These are phyloP conservation scores for Elgaria multicarinata DNA, from an alignment of 2,113 vertebrate species.

Conservation along the genomic window DNA sequence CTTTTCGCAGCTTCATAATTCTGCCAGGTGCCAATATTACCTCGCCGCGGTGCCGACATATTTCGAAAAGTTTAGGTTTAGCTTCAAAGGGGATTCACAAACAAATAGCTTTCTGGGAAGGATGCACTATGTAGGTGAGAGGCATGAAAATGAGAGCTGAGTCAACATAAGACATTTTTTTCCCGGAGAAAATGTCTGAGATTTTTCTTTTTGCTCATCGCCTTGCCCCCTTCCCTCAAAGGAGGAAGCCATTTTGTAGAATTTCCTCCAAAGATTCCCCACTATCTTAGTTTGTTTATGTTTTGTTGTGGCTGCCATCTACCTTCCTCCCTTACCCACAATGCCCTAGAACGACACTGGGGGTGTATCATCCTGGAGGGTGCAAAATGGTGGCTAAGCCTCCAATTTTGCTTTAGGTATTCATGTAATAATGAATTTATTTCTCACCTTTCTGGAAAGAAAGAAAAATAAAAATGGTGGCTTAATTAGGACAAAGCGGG, in stretches of 20 bases:
- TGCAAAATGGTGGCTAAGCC: too few species aligned
- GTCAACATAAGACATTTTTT: background rate
- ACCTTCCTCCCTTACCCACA: background rate
- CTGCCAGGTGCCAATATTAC: background rate
- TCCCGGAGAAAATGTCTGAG: background rate
- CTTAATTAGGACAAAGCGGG: too few species aligned
- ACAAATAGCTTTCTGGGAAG: slow-evolving; percentile 5
- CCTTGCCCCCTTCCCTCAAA: too few species aligned
- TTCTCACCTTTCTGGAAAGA: too few species aligned
- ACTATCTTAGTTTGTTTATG: background rate
- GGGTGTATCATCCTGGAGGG: background rate
- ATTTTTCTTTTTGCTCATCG: background rate
- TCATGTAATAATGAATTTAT: too few species aligned
- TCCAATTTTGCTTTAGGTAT: too few species aligned
- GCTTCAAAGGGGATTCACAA: background rate
- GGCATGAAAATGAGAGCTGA: slow-evolving; percentile 15
- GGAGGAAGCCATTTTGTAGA: too few species aligned
- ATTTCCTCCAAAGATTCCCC: background rate
- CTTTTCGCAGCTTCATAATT: background rate
- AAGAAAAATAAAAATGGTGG: too few species aligned
- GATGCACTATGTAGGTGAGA: background rate
- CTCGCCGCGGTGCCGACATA: background rate
- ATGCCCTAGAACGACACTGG: background rate
- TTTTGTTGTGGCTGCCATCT: too few species aligned
- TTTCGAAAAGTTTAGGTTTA: slow-evolving; percentile 10